Evolutionary conservation across 2,888 invertebrate species (phyloP), one percentile per base, ranked within the genome.

Genomic region (Dynastes grantii): DNA sequence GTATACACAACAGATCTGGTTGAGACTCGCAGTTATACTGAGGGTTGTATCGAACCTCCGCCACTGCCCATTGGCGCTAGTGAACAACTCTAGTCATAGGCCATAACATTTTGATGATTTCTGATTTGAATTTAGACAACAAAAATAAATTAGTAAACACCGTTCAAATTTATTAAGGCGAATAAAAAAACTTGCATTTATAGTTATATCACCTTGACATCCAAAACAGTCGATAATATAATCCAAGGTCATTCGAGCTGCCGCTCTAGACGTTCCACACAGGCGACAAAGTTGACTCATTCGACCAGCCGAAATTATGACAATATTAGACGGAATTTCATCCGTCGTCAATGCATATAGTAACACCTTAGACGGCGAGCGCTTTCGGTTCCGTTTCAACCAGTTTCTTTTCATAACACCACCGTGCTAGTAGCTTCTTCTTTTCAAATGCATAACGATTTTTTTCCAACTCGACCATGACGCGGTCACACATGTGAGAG

Each of bases 301-400:
- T 6, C n/a, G 53, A 61, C 58, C 73, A 37, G 61, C 73, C 40
- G 16, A 27, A 61, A 61, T 40, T 73, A 73, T 73, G 73, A 73
- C 73, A 73, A 73, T 40, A 73, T 73, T 73, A 73, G 73, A 61
- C 37, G 40, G 73, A 73, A 73, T 73, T 73, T 73, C 58, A 45
- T 61, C 49, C 16, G 32, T 65, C 65, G 32, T 11, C 65, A 16
- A 55, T 37, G 53, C 32, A 45, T 2, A 53, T 53, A 53, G 16
- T 45, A 45, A 11, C 45, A 61, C 58, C 29, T 55, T 11, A 22
- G 9, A 37, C 22, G 37, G n/a, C n/a, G 16, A 4, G 27, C 13
- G 40, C 11, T 16, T 53, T 29, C 27, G 32, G 53, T 71, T 53
- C 53, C 70, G 55, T 71, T 71, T 55, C 29, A 55, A 71, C 70